Conservation (phyloP, 2,797 vertebrate genomes). For the Gymnopithys bicolor region DNA sequence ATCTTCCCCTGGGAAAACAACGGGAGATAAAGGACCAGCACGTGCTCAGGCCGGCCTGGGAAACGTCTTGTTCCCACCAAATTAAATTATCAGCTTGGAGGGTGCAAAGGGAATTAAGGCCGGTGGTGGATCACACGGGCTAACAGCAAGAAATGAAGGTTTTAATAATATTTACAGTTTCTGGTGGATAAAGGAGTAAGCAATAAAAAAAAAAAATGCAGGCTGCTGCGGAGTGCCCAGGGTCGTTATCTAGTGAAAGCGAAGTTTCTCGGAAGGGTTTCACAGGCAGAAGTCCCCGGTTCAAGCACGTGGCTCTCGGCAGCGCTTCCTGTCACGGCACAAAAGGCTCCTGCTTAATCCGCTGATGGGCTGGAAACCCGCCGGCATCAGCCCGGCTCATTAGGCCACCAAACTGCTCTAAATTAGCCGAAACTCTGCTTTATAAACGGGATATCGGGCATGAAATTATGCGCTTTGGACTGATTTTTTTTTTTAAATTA, state of each 20-base stretch:
- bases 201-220: rapidly evolving
- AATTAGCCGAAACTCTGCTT: neutral
- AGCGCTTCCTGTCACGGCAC: neutral
- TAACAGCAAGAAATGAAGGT: rapidly evolving
- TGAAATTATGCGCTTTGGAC: neutral
- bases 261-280: neutral
- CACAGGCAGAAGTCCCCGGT: neutral
- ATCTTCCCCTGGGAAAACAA: neutral
- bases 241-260: neutral
- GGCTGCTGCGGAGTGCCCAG: neutral
- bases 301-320: slow-evolving; percentile 4
- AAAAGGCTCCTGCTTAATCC: neutral
- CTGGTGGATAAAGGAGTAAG: neutral
- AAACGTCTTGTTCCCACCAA: neutral
- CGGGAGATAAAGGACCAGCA: neutral
- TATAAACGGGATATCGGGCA: rapidly evolving
- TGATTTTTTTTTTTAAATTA: neutral
- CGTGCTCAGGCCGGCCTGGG: neutral
- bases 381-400: neutral
- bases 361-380: neutral
- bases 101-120: neutral
- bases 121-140: rapidly evolving
- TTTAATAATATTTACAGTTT: neutral
- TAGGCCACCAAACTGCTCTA: neutral
- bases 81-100: neutral